Evolutionary conservation across 2,113 vertebrate species (phyloP).

Genomic region (Lepus europaeus): DNA sequence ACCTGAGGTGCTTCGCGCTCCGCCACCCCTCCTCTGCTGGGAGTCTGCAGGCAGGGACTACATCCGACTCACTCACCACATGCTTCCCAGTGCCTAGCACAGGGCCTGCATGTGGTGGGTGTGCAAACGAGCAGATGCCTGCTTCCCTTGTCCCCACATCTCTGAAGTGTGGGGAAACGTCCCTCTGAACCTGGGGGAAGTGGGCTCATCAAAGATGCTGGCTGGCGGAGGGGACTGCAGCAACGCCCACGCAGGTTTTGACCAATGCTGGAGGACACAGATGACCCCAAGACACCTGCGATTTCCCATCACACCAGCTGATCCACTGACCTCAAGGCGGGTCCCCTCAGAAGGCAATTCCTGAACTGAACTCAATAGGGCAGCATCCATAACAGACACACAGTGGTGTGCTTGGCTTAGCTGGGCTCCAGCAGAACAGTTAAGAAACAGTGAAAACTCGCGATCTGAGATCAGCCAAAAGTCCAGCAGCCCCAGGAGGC

Average conservation of each 20-base stretch:
- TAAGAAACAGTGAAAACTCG: neutral
- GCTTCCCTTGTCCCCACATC: neutral
- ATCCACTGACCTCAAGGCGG: neutral
- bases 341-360: neutral
- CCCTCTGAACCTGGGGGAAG: too few species aligned
- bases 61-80: neutral
- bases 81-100: neutral
- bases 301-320: neutral
- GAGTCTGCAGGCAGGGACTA: neutral
- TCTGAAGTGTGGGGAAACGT: neutral
- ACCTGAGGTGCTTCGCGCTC: too few species aligned
- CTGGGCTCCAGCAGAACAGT: neutral
- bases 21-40: neutral
- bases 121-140: too few species aligned
- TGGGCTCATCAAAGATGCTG: neutral
- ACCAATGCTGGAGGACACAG: neutral
- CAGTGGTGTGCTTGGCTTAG: neutral
- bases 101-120: neutral
- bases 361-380: neutral
- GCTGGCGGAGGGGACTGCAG: rapidly evolving
- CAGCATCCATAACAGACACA: neutral
- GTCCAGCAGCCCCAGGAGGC: neutral
- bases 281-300: neutral
- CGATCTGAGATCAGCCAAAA: neutral
- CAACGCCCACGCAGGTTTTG: neutral